These are phyloP conservation scores for Ochlodes sylvanus DNA, from an alignment of 2,888 invertebrate species.

Conservation along the genomic window DNA sequence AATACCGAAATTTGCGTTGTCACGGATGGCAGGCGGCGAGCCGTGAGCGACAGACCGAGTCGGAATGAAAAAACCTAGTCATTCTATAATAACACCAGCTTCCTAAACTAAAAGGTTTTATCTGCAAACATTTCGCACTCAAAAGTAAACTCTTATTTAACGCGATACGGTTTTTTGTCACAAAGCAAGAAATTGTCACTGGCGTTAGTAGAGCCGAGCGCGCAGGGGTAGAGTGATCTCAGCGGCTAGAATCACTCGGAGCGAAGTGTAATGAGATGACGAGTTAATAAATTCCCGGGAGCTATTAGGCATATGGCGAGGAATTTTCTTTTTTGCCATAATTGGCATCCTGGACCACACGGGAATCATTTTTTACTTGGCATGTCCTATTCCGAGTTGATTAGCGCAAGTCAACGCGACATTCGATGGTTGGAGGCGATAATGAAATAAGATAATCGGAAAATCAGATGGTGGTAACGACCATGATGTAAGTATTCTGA, in stretches of 20 bases:
- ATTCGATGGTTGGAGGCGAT: conserved; percentile 40
- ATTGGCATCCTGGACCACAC: conserved; percentile 38
- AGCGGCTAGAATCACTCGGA: conserved; percentile 19
- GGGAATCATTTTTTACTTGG: conserved; percentile 29
- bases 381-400: conserved; percentile 38
- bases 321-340: conserved; percentile 46
- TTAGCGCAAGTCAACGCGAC: conserved; percentile 36
- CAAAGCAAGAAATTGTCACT: conserved; percentile 16
- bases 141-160: conserved; percentile 38
- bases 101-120: conserved; percentile 31
- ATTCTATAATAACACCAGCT: conserved; percentile 48
- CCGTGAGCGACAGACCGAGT: conserved; percentile 63
- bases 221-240: conserved; percentile 30
- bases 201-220: not conserved
- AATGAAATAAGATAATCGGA: conserved; percentile 34
- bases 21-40: conserved; percentile 54
- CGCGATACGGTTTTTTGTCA: conserved; percentile 32
- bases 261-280: conserved; percentile 42
- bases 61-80: conserved; percentile 62
- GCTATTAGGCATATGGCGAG: conserved; percentile 41
- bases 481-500: conserved; percentile 4
- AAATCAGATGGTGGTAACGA: conserved; percentile 25
- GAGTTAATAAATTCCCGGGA: conserved; percentile 40
- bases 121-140: conserved; percentile 30
- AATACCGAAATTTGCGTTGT: conserved; percentile 64